Evolutionary conservation across 2,888 invertebrate genomes (phyloP).

Genomic region (Alsophila aescularia): DNA sequence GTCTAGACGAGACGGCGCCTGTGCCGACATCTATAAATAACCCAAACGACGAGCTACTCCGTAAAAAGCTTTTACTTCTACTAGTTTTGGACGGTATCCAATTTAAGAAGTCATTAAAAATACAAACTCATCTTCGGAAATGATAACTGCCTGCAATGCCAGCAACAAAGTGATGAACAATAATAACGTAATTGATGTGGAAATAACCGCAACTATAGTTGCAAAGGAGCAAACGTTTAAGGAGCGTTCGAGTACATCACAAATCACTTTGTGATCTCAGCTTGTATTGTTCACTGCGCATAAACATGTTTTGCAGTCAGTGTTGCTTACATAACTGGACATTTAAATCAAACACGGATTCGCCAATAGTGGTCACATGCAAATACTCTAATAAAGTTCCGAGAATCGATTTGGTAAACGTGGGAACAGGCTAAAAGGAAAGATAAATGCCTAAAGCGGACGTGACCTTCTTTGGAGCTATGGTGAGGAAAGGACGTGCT

Average conservation of each 20-base stretch:
- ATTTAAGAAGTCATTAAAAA: slow-evolving; percentile 27
- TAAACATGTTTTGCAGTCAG: slow-evolving; percentile 46
- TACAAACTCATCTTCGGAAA: slow-evolving; percentile 14
- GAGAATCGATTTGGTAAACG: slow-evolving; percentile 22
- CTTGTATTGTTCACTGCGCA: slow-evolving; percentile 46
- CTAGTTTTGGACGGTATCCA: slow-evolving; percentile 54
- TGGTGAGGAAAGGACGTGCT: slow-evolving; percentile 40
- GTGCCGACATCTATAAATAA: slow-evolving; percentile 58
- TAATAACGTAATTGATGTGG: slow-evolving; percentile 42
- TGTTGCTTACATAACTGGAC: slow-evolving; percentile 21
- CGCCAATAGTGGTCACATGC: slow-evolving; percentile 13
- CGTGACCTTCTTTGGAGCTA: slow-evolving; percentile 38
- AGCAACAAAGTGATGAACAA: slow-evolving; percentile 37
- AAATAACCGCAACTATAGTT: slow-evolving; percentile 30
- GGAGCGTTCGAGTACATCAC: slow-evolving; percentile 34
- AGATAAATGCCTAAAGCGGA: slow-evolving; percentile 39
- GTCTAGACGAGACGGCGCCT: slow-evolving; percentile 71
- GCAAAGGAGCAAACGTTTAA: slow-evolving; percentile 43
- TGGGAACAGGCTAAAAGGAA: slow-evolving; percentile 38
- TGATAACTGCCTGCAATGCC: slow-evolving; percentile 12
- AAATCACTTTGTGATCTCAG: slow-evolving; percentile 48
- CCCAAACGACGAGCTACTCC: slow-evolving; percentile 50
- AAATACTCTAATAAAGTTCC: slow-evolving; percentile 26
- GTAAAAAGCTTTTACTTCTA: slow-evolving; percentile 43
- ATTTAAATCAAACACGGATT: slow-evolving; percentile 25